Base-by-base conservation (phyloP, 1,140 invertebrate species). In the Drosophila pachea region DNA sequence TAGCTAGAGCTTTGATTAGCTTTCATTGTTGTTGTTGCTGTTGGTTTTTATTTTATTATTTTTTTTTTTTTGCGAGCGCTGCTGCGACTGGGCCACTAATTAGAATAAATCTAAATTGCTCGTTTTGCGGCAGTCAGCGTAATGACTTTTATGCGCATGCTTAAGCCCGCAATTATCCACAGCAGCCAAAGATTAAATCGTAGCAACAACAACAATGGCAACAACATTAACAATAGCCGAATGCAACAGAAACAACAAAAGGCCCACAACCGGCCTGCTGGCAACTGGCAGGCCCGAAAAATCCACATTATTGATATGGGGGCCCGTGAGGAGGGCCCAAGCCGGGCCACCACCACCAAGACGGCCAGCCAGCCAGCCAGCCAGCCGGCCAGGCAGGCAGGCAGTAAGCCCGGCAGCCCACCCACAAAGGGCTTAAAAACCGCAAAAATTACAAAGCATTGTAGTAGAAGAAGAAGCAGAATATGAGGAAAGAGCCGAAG, bases 71-170 rank as follows among this genome's bases (percentile, higher is more conserved):
- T 63, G 50, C n/a, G 59, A 50, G 9, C 53, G 33, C 48, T 62
- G 40, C 38, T 61, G 43, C 40, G 59, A 50, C 38, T 59, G 64
- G 38, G 58, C 61, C 65, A 76, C 79, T 83, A 83, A 83, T 83
- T 83, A 83, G 73, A 83, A 83, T 83, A 83, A 83, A 83, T 83
- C 79, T 83, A 83, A 83, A 83, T 83, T 84, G 76, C 76, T 72
- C 79, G 76, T 83, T 83, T 77, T 84, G 79, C 63, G 79, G 79
- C 76, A 83, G 73, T 83, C 79, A 76, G 69, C 68, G 81, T 83
- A 83, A 83, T 83, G 79, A 84, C 79, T 83, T 83, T 83, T 83
- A 83, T 83, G 76, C 79, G 79, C 79, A 84, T 79, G 79, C 79
- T 76, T 83, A 83, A 83, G 79, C 76, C 68, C 73, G 79, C 81